phyloP scores from a whole-genome alignment of 2,888 invertebrate genomes.

The Pegoplata infirma region DNA sequence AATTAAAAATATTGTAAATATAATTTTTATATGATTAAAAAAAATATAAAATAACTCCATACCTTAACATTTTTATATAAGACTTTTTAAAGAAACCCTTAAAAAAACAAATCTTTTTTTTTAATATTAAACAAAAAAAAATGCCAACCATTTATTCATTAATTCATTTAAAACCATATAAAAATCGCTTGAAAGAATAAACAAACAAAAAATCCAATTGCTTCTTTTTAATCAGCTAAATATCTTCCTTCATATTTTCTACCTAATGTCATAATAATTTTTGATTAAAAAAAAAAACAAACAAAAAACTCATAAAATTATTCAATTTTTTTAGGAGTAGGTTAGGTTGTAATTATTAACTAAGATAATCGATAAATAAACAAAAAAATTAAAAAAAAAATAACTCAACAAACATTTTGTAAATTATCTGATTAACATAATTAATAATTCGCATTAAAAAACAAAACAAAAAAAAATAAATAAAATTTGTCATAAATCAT shows the following conservation, averaged over 20 bases:
- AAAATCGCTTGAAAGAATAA: neutral
- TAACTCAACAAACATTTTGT: conserved; percentile 56
- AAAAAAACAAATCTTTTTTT: neutral
- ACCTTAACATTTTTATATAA: neutral
- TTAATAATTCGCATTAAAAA: neutral
- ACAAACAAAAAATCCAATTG: too few relatives aligned
- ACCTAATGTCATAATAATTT: neutral
- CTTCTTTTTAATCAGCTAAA: neutral
- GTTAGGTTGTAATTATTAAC: conserved; percentile 31
- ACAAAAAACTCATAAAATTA: neutral
- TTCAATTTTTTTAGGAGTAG: conserved; percentile 18
- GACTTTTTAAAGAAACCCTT: neutral
- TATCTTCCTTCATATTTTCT: neutral
- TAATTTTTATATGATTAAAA: conserved; percentile 34
- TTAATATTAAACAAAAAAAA: neutral
- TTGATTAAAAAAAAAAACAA: neutral
- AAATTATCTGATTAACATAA: conserved; percentile 45
- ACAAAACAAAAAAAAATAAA: too few relatives aligned
- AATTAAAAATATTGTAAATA: conserved; percentile 48
- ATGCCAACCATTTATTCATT: neutral
- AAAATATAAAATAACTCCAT: neutral
- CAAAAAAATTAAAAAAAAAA: conserved; percentile 3
- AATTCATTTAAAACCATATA: neutral
- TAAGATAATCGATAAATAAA: conserved; percentile 11
- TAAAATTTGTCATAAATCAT: conserved; percentile 46